Conservation (phyloP, 2,113 vertebrate genomes). For the Callocephalon fimbriatum region DNA sequence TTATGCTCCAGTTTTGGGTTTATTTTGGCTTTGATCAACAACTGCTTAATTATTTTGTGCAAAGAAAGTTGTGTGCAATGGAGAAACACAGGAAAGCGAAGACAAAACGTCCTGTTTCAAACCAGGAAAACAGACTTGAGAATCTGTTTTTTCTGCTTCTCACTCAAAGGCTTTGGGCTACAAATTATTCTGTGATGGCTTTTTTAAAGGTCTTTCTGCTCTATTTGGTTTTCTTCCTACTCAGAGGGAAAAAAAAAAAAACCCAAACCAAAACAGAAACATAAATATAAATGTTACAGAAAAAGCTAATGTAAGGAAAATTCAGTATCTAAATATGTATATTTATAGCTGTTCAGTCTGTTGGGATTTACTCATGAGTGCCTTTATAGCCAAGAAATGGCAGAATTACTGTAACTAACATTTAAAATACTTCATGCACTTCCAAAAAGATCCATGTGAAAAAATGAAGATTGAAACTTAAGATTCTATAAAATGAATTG, state of each 20-base stretch:
- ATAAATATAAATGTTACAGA: not conserved
- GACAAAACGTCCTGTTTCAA: not conserved
- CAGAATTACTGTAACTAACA: not conserved
- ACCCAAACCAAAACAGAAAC: not conserved
- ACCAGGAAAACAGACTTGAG: not conserved
- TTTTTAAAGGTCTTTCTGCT: not conserved
- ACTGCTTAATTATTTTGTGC: not conserved
- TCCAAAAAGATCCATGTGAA: not conserved
- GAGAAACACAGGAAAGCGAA: not conserved
- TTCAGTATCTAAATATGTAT: not conserved
- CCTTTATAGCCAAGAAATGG: not conserved
- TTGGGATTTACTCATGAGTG: not conserved
- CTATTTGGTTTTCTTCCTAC: not conserved
- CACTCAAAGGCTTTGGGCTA: not conserved
- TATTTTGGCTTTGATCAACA: not conserved
- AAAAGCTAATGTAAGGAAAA: not conserved
- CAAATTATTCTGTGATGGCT: not conserved
- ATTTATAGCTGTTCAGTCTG: not conserved
- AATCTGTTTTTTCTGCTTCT: not conserved
- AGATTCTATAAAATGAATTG: not conserved
- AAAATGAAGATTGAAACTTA: not conserved
- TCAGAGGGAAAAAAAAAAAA: not conserved
- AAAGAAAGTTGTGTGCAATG: not conserved
- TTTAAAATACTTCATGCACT: not conserved
- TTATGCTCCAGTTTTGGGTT: not conserved